Evolutionary conservation across 2,888 invertebrate genomes (phyloP).

Genomic region (Orchestes rusci): DNA sequence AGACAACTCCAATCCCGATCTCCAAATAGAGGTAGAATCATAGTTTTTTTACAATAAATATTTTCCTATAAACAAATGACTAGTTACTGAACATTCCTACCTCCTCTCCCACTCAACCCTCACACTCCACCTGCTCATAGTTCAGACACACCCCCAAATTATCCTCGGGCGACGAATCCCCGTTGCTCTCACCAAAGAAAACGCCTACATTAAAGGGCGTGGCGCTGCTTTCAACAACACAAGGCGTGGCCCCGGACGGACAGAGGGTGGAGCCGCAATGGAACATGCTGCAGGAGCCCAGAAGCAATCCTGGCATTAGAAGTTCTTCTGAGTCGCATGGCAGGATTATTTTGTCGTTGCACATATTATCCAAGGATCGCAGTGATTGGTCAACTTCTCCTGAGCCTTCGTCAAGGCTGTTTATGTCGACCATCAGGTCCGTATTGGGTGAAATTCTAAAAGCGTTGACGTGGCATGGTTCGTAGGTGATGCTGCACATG

Average conservation of each 20-base stretch:
- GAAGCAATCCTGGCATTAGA: conserved; percentile 55
- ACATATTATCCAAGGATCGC: conserved; percentile 37
- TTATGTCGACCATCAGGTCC: conserved; percentile 1
- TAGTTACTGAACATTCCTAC: too few species aligned
- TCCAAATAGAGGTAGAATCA: background rate
- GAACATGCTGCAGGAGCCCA: conserved; percentile 67
- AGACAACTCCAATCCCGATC: conserved; percentile 4
- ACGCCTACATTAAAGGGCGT: conserved; percentile 73
- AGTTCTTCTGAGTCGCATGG: conserved; percentile 82
- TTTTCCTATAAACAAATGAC: too few species aligned
- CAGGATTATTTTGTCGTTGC: conserved; percentile 68
- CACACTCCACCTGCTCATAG: conserved; percentile 65
- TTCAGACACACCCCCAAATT: conserved; percentile 74
- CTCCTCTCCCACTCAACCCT: conserved; percentile 1
- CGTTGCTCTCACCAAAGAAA: conserved; percentile 62
- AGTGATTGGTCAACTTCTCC: conserved; percentile 26
- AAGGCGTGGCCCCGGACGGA: conserved; percentile 46
- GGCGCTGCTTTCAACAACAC: conserved; percentile 67
- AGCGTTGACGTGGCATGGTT: conserved; percentile 67
- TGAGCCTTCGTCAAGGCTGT: conserved; percentile 34
- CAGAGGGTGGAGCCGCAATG: conserved; percentile 74
- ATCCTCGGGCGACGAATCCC: conserved; percentile 66
- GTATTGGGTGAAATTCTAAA: conserved; percentile 61
- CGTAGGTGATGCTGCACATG: conserved; percentile 69
- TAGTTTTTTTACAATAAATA: too few species aligned